Evolutionary conservation across 1,140 invertebrate species (phyloP).

Genomic region (Pinna nobilis): DNA sequence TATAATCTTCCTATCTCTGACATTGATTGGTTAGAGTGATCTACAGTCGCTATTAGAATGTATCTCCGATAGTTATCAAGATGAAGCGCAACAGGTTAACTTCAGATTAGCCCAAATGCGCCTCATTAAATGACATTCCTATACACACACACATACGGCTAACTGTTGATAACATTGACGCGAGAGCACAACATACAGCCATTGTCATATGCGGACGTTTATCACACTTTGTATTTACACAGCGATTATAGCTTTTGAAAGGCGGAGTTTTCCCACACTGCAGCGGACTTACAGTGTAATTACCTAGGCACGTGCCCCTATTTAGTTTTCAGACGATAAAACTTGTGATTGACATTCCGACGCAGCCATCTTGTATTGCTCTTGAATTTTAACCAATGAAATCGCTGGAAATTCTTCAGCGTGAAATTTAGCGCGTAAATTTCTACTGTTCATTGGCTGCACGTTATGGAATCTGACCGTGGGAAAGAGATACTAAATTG

Average conservation of each 20-base stretch:
- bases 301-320: conserved; percentile 56
- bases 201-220: conserved; percentile 51
- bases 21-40: neutral
- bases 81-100: neutral
- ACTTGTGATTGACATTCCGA: conserved; percentile 56
- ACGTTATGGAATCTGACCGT: conserved; percentile 53
- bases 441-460: conserved; percentile 47
- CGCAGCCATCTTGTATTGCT: conserved; percentile 37
- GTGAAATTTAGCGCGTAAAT: conserved; percentile 27
- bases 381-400: conserved; percentile 47
- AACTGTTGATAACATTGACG: conserved; percentile 39
- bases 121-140: conserved; percentile 30
- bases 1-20: too few relatives aligned
- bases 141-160: conserved; percentile 36
- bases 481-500: conserved; percentile 53
- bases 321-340: conserved; percentile 53
- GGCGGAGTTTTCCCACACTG: conserved; percentile 65
- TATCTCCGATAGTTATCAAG: conserved; percentile 3
- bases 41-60: too few relatives aligned
- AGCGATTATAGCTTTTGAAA: conserved; percentile 49
- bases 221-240: conserved; percentile 57
- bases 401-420: conserved; percentile 29
- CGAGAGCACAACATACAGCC: conserved; percentile 42
- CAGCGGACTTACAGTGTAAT: conserved; percentile 44
- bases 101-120: neutral